Evolutionary conservation across 2,888 invertebrate genomes (phyloP).

Genomic region (Dyspetes luteomarginatus): DNA sequence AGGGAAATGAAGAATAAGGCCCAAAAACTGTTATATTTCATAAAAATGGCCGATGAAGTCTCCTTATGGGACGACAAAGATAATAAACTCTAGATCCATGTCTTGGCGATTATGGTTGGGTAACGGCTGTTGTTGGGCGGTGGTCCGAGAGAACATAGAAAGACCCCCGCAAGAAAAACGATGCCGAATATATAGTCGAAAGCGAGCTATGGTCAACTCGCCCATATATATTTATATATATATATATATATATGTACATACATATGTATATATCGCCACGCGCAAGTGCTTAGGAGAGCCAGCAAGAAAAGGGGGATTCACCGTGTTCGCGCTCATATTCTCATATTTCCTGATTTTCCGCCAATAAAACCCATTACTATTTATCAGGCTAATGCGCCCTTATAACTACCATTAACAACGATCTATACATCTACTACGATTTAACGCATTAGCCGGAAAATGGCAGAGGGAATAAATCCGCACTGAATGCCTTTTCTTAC

Average conservation of each 20-base stretch:
- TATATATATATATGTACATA: too few species aligned
- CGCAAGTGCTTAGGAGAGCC: constrained; percentile 33
- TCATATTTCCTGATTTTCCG: constrained; percentile 83
- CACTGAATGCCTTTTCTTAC: constrained; percentile 14
- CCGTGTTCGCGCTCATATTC: constrained; percentile 67
- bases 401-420: constrained; percentile 83
- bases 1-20: constrained; percentile 54
- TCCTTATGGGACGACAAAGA: constrained; percentile 82
- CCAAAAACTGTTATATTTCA: constrained; percentile 51
- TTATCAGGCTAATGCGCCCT: constrained; percentile 83
- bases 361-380: constrained; percentile 83
- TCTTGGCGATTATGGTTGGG: constrained; percentile 79
- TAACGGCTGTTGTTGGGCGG: constrained; percentile 69
- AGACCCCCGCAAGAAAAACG: constrained; percentile 65
- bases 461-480: constrained; percentile 32
- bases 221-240: constrained; percentile 30
- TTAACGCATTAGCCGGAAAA: constrained; percentile 75
- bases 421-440: constrained; percentile 76
- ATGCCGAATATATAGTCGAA: constrained; percentile 39
- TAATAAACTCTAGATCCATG: constrained; percentile 82
- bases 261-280: background rate
- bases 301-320: constrained; percentile 71
- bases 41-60: constrained; percentile 81
- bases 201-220: constrained; percentile 14
- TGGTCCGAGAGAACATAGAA: constrained; percentile 74